Conservation (phyloP, 2,888 invertebrate genomes). For the Noctua pronuba region DNA sequence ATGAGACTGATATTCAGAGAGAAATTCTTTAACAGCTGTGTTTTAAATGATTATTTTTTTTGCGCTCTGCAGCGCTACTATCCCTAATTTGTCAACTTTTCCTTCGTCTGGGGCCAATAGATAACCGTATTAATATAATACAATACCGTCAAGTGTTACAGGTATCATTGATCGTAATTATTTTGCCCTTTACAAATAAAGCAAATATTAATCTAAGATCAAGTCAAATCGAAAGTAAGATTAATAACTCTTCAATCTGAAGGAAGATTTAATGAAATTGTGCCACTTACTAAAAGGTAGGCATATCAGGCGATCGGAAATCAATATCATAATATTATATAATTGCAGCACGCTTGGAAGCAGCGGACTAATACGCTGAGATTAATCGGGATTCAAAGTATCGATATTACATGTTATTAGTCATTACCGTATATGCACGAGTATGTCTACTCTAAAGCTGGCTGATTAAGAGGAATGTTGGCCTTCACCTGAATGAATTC, state of each 20-base stretch:
- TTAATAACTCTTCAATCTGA: not conserved
- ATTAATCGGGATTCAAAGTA: conserved; percentile 10
- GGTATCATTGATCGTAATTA: too few relatives aligned
- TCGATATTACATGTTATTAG: conserved; percentile 8
- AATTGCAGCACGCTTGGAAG: not conserved
- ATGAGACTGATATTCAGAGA: too few relatives aligned
- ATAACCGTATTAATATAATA: too few relatives aligned
- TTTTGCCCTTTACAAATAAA: too few relatives aligned
- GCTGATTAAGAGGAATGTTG: not conserved
- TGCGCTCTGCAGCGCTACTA: too few relatives aligned
- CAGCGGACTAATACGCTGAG: not conserved
- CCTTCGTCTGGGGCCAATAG: too few relatives aligned
- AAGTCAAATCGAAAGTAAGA: not conserved
- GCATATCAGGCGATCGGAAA: not conserved
- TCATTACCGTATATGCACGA: not conserved
- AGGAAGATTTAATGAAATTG: not conserved
- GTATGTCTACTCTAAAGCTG: not conserved
- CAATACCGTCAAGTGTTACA: too few relatives aligned
- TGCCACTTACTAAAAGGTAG: not conserved
- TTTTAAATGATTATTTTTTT: too few relatives aligned
- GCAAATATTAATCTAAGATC: not conserved
- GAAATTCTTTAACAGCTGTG: too few relatives aligned
- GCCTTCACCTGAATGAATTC: not conserved
- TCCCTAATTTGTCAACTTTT: too few relatives aligned
- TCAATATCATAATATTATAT: not conserved